Evolutionary conservation across 2,888 invertebrate genomes (phyloP).

Genomic region (Agrenia bidenticulata): DNA sequence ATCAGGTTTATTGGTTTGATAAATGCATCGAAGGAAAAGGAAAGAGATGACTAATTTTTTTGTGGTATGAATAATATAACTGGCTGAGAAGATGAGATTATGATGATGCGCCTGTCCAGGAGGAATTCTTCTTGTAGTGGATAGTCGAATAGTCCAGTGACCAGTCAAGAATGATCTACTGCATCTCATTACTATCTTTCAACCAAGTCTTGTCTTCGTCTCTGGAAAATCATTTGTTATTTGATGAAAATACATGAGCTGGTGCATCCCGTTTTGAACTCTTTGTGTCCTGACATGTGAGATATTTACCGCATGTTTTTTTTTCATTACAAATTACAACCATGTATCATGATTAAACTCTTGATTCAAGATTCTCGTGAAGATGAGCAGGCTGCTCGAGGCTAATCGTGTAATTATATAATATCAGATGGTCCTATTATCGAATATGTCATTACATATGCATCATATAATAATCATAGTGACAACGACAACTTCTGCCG

Average conservation of each 20-base stretch:
- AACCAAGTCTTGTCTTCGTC: conserved; percentile 11
- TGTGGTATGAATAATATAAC: too few relatives aligned
- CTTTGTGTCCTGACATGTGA: conserved; percentile 4
- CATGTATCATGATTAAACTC: not conserved
- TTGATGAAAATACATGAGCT: conserved; percentile 5
- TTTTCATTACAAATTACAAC: not conserved
- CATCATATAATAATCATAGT: conserved; percentile 17
- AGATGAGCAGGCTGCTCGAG: conserved; percentile 1
- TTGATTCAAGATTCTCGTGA: not conserved
- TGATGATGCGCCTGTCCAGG: not conserved
- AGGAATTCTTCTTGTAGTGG: conserved; percentile 1
- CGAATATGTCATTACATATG: conserved; percentile 23
- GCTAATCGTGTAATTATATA: conserved; percentile 12
- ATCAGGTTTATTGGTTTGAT: too few relatives aligned
- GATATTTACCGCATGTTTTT: conserved; percentile 5
- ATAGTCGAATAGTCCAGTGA: conserved; percentile 8
- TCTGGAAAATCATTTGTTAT: conserved; percentile 11
- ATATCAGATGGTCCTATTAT: not conserved
- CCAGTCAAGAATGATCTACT: conserved; percentile 13
- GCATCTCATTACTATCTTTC: conserved; percentile 19
- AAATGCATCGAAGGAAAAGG: too few relatives aligned
- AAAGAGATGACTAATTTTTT: too few relatives aligned
- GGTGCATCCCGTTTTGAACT: not conserved
- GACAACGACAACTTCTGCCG: conserved; percentile 17
- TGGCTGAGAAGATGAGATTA: too few relatives aligned